Evolutionary conservation across 2,888 invertebrate genomes (phyloP), one percentile per base, ranked within the genome.

Genomic region (Polylopha cassiicola): DNA sequence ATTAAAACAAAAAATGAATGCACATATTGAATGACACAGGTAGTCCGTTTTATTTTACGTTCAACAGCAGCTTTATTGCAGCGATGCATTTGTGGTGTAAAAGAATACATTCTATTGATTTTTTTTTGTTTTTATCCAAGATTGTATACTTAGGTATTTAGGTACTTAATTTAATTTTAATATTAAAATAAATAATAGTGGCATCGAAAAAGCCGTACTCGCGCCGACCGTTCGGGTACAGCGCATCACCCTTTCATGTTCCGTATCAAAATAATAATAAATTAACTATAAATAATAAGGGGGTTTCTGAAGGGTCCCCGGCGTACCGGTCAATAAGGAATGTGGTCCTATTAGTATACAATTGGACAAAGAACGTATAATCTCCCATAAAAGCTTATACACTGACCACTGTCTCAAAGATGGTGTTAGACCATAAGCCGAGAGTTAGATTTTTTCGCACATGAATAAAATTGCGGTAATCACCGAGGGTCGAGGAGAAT

Each of bases 221-320:
- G n/a, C n/a, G n/a, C n/a, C n/a, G 15, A 27, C 26, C 36, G 27
- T 27, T 36, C 14, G 4, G 13, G 17, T 17, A 17, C 17, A 5
- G 17, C 17, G 3, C 17, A 17, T 17, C 17, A 76, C 81, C 82
- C 82, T 78, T 79, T 81, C 75, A 77, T 74, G 76, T 69, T 72
- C 53, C 71, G 71, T 80, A 82, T 84, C 80, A 79, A 81, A 82
- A 82, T 84, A 82, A 82, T 81, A 82, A 81, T 81, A 79, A 80
- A 82, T 81, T 80, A 78, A 78, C 65, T 76, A 76, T 79, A 81
- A 80, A 81, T 81, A 77, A 79, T 80, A 71, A 65, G 55, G 52
- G 62, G 53, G 51, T 53, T 58, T 52, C 48, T 50, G 52, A 51
- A 50, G 48, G 51, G 61, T 58, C 65, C 64, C 78, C 63, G 75